Conservation (phyloP, 2,888 invertebrate genomes). For the Timema podura region DNA sequence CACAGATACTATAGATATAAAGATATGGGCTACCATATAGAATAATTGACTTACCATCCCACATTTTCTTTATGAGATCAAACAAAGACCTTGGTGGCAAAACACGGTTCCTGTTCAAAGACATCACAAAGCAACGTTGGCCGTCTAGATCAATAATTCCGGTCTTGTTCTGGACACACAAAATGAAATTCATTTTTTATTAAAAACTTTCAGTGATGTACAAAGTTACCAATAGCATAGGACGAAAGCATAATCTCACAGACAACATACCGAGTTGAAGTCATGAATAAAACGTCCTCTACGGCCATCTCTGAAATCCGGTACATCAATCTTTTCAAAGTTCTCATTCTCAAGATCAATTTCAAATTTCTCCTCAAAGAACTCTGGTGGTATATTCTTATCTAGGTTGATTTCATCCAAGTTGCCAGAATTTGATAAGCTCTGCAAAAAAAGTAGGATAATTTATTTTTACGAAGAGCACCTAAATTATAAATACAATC, state of each 20-base stretch:
- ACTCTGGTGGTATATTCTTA: slow-evolving; percentile 41
- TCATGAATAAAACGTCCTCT: slow-evolving; percentile 88
- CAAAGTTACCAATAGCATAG: too few relatives aligned
- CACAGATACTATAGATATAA: neutral
- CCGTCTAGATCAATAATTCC: slow-evolving; percentile 74
- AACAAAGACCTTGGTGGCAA: slow-evolving; percentile 74
- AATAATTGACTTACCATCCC: slow-evolving; percentile 49
- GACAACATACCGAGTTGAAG: slow-evolving; percentile 63
- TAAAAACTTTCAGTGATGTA: neutral
- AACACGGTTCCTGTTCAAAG: slow-evolving; percentile 71
- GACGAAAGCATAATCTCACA: neutral
- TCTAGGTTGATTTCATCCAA: slow-evolving; percentile 29
- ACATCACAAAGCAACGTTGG: slow-evolving; percentile 85
- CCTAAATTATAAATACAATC: neutral
- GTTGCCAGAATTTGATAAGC: slow-evolving; percentile 4
- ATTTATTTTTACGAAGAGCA: neutral
- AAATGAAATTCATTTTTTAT: neutral
- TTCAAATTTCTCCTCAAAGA: slow-evolving; percentile 77
- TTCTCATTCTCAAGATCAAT: slow-evolving; percentile 66
- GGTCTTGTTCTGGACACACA: slow-evolving; percentile 55
- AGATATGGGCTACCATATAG: neutral
- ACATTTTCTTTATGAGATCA: slow-evolving; percentile 77
- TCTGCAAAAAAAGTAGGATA: slow-evolving; percentile 4
- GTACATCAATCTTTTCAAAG: slow-evolving; percentile 82
- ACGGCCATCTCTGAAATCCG: slow-evolving; percentile 75